These are phyloP conservation scores for Nipponia nippon DNA, from an alignment of 2,113 vertebrate genomes.

Conservation along the genomic window DNA sequence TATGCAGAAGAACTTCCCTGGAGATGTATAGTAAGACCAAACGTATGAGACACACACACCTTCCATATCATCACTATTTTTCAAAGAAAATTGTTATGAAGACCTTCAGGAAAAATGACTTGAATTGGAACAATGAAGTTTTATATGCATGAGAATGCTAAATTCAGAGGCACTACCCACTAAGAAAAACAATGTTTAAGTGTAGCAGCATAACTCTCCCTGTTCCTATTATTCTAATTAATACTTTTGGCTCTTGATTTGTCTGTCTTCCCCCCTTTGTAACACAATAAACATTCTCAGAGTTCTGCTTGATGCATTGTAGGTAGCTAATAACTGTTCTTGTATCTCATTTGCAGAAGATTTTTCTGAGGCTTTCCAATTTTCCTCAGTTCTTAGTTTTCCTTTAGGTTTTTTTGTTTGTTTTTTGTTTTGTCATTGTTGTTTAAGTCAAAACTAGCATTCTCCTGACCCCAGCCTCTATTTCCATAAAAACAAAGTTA, in stretches of 20 bases:
- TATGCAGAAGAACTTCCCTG: background rate
- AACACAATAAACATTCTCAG: background rate
- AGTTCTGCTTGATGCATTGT: background rate
- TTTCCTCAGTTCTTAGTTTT: background rate
- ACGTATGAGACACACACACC: background rate
- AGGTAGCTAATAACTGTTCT: background rate
- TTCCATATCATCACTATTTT: background rate
- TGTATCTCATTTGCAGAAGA: background rate
- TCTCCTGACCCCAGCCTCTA: accelerated
- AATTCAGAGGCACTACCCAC: background rate
- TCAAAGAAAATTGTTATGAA: background rate
- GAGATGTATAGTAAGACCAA: background rate
- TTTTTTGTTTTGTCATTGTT: too few species aligned
- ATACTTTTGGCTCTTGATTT: background rate
- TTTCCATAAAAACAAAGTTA: background rate
- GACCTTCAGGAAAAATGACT: background rate
- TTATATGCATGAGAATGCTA: background rate
- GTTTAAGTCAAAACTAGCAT: background rate
- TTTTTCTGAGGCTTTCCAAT: background rate
- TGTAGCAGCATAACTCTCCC: background rate
- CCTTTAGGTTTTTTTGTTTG: too few species aligned
- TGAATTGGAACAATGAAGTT: background rate
- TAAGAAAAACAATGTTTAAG: background rate
- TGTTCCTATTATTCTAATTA: background rate
- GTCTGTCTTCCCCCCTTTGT: background rate